Conservation (phyloP, 2,888 invertebrate species). For the Cryptocephalus moraei region DNA sequence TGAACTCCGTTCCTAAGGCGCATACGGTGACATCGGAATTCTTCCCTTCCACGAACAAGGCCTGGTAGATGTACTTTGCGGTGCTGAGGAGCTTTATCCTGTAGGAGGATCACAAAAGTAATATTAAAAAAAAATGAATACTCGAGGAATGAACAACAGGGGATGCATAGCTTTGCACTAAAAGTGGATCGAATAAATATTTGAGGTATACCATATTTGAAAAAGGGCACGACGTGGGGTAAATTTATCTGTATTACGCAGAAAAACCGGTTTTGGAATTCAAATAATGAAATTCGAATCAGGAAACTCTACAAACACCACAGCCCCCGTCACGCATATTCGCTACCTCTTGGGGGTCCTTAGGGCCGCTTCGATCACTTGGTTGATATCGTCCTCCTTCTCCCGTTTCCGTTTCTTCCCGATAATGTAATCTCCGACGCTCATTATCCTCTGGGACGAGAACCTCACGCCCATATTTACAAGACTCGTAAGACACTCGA, state of each 20-base stretch:
- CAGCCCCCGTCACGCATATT: too few relatives aligned
- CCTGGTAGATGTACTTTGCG: slow-evolving; percentile 68
- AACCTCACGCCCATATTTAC: slow-evolving; percentile 39
- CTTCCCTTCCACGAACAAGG: slow-evolving; percentile 63
- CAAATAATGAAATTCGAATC: too few relatives aligned
- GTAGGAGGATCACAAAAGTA: slow-evolving; percentile 12
- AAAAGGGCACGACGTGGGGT: too few relatives aligned
- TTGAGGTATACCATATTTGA: too few relatives aligned
- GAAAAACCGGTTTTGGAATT: too few relatives aligned
- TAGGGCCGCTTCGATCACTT: slow-evolving; percentile 44
- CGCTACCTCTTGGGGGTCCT: slow-evolving; percentile 55
- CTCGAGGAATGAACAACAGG: too few relatives aligned
- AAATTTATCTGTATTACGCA: too few relatives aligned
- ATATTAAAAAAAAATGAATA: neutral
- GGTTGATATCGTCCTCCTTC: slow-evolving; percentile 40
- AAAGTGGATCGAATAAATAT: too few relatives aligned
- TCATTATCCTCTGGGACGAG: slow-evolving; percentile 33
- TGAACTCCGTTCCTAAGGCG: slow-evolving; percentile 62
- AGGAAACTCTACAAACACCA: too few relatives aligned
- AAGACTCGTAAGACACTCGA: too few relatives aligned
- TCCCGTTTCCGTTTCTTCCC: slow-evolving; percentile 47
- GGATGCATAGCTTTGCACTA: too few relatives aligned
- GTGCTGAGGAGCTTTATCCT: slow-evolving; percentile 62
- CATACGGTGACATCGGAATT: slow-evolving; percentile 64
- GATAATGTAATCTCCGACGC: slow-evolving; percentile 37